phyloP scores from a whole-genome alignment of 2,888 invertebrate species.

The Norana najaformis region DNA sequence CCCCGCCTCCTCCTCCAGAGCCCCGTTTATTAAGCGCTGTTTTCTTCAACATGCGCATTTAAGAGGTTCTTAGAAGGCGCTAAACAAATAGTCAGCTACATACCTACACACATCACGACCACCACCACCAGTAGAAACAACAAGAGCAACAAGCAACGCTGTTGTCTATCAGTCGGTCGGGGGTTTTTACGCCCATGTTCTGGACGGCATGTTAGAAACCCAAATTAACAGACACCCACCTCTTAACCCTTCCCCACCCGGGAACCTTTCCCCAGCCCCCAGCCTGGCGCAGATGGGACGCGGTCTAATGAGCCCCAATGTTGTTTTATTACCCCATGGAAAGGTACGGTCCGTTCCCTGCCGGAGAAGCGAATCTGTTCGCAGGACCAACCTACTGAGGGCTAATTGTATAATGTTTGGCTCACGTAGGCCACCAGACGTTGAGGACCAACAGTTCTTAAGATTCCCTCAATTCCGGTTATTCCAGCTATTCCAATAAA shows the following conservation, averaged over 20 bases:
- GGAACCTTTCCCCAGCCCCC: neutral
- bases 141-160: neutral
- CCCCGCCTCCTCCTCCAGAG: neutral
- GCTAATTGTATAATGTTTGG: neutral
- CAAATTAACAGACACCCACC: neutral
- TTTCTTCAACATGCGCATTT: neutral
- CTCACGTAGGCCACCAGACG: too few relatives aligned
- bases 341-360: neutral
- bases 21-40: neutral
- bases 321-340: neutral
- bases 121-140: neutral
- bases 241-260: neutral
- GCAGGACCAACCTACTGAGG: neutral
- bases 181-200: neutral
- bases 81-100: neutral
- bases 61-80: neutral
- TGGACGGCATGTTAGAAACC: neutral
- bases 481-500: neutral
- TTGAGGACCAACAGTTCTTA: neutral
- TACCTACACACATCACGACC: neutral
- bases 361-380: neutral
- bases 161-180: neutral
- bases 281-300: neutral
- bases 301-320: neutral
- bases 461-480: slow-evolving; percentile 5